A percentile compares a stretch with the other conserved stretches of the same genome.
Evolutionary conservation across 2,797 vertebrate species (phyloP).

Genomic region (Fistularia tabacaria): DNA sequence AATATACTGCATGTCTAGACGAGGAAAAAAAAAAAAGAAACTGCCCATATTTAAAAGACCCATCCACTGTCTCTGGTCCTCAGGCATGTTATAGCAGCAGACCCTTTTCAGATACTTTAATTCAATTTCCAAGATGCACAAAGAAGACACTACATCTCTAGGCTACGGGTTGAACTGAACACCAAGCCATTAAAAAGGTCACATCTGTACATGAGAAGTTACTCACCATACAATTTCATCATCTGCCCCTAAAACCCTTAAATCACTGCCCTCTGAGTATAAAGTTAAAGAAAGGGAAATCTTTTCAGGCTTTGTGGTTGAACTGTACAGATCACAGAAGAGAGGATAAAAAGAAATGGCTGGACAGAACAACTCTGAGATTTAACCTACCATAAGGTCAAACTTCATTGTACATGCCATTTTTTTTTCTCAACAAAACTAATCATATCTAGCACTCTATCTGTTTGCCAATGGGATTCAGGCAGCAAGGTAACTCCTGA

Average conservation of each 20-base stretch:
- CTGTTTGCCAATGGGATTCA: slow-evolving; percentile 33
- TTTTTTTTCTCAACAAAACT: slow-evolving; percentile 28
- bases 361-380: slow-evolving; percentile 14
- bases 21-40: background rate
- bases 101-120: slow-evolving; percentile 16
- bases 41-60: slow-evolving; percentile 1
- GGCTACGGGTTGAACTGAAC: background rate
- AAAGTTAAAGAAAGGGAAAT: background rate
- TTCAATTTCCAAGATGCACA: slow-evolving; percentile 19
- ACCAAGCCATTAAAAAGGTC: slow-evolving; percentile 43
- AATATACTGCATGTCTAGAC: background rate
- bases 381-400: slow-evolving; percentile 19
- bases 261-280: slow-evolving; percentile 7
- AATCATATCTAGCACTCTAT: slow-evolving; percentile 41
- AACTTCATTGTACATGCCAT: slow-evolving; percentile 28
- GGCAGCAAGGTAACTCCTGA: slow-evolving; percentile 40
- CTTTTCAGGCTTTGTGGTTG: too few relatives aligned
- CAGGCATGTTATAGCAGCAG: slow-evolving; percentile 7
- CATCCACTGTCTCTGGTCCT: slow-evolving; percentile 1
- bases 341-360: slow-evolving; percentile 16
- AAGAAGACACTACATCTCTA: slow-evolving; percentile 4
- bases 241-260: slow-evolving; percentile 5
- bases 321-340: background rate
- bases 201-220: slow-evolving; percentile 16
- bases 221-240: slow-evolving; percentile 4